A percentile compares a stretch with the other conserved stretches of the same genome.
Evolutionary conservation across 1,140 invertebrate species (phyloP).

Genomic region (Pseudomyrmex gracilis): DNA sequence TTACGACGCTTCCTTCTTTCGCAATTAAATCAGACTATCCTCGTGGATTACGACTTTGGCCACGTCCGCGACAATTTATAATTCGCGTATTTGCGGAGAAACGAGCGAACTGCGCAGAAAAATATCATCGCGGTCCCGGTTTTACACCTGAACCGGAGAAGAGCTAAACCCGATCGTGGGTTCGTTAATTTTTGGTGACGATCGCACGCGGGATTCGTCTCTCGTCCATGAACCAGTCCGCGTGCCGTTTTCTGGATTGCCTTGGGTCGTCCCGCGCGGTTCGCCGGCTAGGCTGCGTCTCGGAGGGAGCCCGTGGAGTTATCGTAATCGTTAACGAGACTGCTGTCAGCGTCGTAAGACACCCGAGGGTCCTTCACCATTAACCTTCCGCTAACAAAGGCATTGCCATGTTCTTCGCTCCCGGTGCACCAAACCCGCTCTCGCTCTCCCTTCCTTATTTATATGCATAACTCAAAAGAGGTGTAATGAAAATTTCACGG

Average conservation of each 20-base stretch:
- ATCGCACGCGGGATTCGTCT: constrained; percentile 41
- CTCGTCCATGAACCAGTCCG: constrained; percentile 47
- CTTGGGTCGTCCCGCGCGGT: constrained; percentile 50
- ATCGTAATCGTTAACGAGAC: constrained; percentile 81
- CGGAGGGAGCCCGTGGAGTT: constrained; percentile 71
- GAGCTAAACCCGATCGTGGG: constrained; percentile 29
- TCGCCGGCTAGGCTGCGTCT: constrained; percentile 67
- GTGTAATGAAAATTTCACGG: constrained; percentile 84
- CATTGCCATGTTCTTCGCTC: constrained; percentile 80
- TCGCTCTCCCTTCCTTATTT: constrained; percentile 81
- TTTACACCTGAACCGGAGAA: constrained; percentile 25
- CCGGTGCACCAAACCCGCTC: constrained; percentile 64
- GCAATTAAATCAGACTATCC: constrained; percentile 44
- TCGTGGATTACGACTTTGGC: constrained; percentile 42
- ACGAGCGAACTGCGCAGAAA: neutral
- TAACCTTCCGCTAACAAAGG: constrained; percentile 82
- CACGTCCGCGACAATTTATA: constrained; percentile 38
- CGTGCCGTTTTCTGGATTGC: constrained; percentile 63
- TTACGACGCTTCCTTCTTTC: constrained; percentile 37
- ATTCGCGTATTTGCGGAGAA: neutral
- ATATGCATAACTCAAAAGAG: constrained; percentile 84
- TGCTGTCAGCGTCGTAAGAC: constrained; percentile 79
- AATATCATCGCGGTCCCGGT: constrained; percentile 11
- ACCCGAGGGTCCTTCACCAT: constrained; percentile 77
- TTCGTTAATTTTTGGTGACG: constrained; percentile 49